Conservation (phyloP, 2,888 invertebrate genomes). For the Erebia palarica region DNA sequence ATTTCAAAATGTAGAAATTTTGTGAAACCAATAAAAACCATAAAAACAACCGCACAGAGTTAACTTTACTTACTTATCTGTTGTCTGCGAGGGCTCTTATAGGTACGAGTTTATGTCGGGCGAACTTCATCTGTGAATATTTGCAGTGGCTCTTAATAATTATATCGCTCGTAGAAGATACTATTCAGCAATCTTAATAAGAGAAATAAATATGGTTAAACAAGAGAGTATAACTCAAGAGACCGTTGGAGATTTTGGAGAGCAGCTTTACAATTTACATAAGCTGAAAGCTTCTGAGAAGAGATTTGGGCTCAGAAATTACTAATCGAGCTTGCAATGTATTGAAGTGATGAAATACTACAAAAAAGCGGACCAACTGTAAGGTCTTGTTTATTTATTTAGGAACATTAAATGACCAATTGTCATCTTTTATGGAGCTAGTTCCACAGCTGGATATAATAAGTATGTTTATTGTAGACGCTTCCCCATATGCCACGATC, state of each 20-base stretch:
- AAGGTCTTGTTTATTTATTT: not conserved
- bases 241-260: not conserved
- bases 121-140: conserved; percentile 34
- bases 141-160: conserved; percentile 37
- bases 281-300: not conserved
- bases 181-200: conserved; percentile 40
- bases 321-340: no score
- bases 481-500: no score
- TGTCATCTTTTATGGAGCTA: no score
- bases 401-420: no score
- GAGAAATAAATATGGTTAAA: conserved; percentile 39
- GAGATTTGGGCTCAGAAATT: no score
- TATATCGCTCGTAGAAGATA: conserved; percentile 37
- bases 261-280: not conserved
- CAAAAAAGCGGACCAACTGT: not conserved
- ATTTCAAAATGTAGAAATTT: no score
- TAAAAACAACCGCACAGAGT: not conserved
- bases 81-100: not conserved
- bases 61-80: no score
- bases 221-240: conserved; percentile 25
- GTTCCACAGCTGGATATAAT: no score
- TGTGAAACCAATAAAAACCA: no score
- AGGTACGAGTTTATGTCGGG: conserved; percentile 24
- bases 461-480: no score
- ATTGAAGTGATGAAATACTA: no score